Percentiles rank a stretch among this genome's conserved stretches.
These are phyloP conservation scores for Acromyrmex charruanus DNA, from an alignment of 1,140 invertebrate species.

Conservation along the genomic window DNA sequence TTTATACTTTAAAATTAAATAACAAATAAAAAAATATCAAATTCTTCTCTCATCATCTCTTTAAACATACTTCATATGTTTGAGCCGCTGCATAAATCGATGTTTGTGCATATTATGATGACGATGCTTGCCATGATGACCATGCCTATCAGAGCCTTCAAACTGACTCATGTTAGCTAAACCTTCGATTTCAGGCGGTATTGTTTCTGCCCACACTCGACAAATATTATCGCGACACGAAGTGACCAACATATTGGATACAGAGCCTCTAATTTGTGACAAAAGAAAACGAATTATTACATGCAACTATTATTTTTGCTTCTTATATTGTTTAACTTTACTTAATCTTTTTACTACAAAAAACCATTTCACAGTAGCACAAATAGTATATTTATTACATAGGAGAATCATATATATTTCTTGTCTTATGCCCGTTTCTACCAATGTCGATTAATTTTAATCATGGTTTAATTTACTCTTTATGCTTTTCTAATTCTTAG, in stretches of 20 bases:
- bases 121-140: slow-evolving; percentile 94
- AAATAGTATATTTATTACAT: neutral
- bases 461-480: neutral
- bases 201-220: slow-evolving; percentile 98
- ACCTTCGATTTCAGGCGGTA: slow-evolving; percentile 96
- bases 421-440: neutral
- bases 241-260: slow-evolving; percentile 99
- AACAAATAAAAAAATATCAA: slow-evolving; percentile 20
- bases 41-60: slow-evolving; percentile 64
- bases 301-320: slow-evolving; percentile 11
- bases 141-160: slow-evolving; percentile 90
- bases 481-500: no score
- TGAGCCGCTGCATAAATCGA: slow-evolving; percentile 97
- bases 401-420: neutral
- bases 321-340: slow-evolving; percentile 23
- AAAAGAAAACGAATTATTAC: slow-evolving; percentile 38
- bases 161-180: slow-evolving; percentile 95
- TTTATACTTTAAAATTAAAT: neutral
- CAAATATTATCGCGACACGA: slow-evolving; percentile 99
- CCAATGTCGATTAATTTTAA: no score
- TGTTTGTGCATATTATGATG: slow-evolving; percentile 97
- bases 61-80: slow-evolving; percentile 95
- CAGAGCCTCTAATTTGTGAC: slow-evolving; percentile 91
- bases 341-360: neutral
- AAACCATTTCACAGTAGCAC: neutral